These are phyloP conservation scores for Dolichoris vasculosae DNA, from an alignment of 1,140 invertebrate species.

Conservation along the genomic window DNA sequence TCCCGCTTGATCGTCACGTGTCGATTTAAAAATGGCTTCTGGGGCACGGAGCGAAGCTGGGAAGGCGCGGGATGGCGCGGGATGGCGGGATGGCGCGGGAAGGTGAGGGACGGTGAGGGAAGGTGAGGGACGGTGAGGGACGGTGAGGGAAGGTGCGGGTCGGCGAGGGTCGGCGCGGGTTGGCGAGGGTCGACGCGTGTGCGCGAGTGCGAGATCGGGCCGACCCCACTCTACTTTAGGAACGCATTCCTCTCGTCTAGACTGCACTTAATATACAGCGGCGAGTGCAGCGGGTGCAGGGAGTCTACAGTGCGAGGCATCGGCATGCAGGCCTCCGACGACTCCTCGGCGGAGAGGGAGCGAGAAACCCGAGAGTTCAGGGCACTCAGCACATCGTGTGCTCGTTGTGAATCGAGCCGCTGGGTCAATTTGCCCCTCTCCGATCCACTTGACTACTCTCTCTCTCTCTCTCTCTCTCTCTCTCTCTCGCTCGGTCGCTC, in stretches of 20 bases:
- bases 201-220: not conserved
- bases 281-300: not conserved
- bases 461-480: not conserved
- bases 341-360: not conserved
- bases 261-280: conserved; percentile 21
- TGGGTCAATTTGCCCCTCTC: conserved; percentile 50
- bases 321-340: not conserved
- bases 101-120: too few species aligned
- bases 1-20: conserved; percentile 35
- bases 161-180: too few species aligned
- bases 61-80: too few species aligned
- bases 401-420: conserved; percentile 49
- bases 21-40: conserved; percentile 41
- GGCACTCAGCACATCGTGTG: conserved; percentile 42
- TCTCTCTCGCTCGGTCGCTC: not conserved
- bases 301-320: conserved; percentile 7
- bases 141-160: too few species aligned
- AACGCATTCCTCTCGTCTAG: conserved; percentile 48
- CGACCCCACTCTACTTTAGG: conserved; percentile 44
- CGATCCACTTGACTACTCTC: conserved; percentile 49
- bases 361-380: conserved; percentile 48
- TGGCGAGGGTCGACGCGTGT: too few species aligned
- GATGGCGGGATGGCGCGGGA: too few species aligned
- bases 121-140: too few species aligned
- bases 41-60: not conserved